Percentiles rank a stretch among this genome's conserved stretches.
Evolutionary conservation across 2,113 vertebrate genomes (phyloP).

Genomic region (Connochaetes taurinus): DNA sequence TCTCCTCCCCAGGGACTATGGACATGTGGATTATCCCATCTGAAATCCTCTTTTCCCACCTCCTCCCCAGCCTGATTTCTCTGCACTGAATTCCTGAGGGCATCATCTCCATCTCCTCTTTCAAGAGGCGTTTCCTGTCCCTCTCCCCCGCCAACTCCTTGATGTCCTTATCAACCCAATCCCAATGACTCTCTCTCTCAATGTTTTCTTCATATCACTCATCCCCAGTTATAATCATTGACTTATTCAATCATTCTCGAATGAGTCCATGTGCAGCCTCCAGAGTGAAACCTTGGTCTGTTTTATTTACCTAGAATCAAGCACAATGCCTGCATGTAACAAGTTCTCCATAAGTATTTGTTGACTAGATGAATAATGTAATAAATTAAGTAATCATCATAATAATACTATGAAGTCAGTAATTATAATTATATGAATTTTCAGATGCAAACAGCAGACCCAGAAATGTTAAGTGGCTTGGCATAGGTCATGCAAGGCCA

Average conservation of each 20-base stretch:
- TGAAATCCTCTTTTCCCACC: not conserved
- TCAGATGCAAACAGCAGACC: not conserved
- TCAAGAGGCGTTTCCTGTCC: not conserved
- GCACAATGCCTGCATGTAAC: not conserved
- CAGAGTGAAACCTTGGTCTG: not conserved
- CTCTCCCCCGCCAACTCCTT: fast-evolving
- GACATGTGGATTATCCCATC: not conserved
- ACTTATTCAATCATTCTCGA: not conserved
- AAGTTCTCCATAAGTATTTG: not conserved
- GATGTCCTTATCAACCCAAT: not conserved
- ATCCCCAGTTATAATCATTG: not conserved
- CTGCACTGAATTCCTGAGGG: not conserved
- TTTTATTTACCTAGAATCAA: not conserved
- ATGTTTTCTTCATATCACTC: not conserved
- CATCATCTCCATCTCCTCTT: not conserved
- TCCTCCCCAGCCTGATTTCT: not conserved
- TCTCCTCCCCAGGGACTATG: not conserved
- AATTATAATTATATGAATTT: not conserved
- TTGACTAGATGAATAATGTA: not conserved
- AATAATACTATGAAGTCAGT: not conserved
- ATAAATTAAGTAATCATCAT: not conserved
- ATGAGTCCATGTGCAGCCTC: fast-evolving
- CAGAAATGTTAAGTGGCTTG: not conserved
- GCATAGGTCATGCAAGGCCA: not conserved
- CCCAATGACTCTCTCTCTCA: not conserved